Evolutionary conservation across 2,888 invertebrate genomes (phyloP), one percentile per base, ranked within the genome.

Genomic region (Caenorhabditis sp.): DNA sequence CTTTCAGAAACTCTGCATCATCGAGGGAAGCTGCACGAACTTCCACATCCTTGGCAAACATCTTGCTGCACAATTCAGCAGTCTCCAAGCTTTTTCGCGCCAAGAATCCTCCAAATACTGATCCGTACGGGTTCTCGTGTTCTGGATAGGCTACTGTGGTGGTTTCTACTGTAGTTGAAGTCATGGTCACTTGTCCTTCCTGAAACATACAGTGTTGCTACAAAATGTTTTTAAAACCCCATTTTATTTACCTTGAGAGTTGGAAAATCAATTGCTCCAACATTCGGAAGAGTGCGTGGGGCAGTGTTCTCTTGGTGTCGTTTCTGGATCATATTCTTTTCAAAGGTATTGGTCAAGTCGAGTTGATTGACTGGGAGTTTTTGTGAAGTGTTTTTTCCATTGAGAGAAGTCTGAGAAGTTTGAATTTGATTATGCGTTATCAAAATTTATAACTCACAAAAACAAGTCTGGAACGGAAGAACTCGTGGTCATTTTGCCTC

Each of bases 51-150:
- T 68, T 80, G 9, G 65, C 28, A 22, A 77, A 81, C 56, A 67
- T 51, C 22, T 71, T 70, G 9, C 78, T 78, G 22, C 72, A 74
- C 8, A 74, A 35, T 53, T 78, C 69, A 22, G 78, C 78, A 2
- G 74, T 74, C 32, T 82, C 82, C 2, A 82, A 24, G 8, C 69
- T 74, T 40, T 79, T 61, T 22, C 78, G 40, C 15, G 79, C 51
- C n/a, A 82, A 22, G 20, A 69, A 82, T 37, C 82, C 82, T 20
- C 82, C 78, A 53, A 79, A 82, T 11, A 77, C 82, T 6, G 69
- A 62, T 40, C 82, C 82, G 24, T 82, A 82, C 24, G 82, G 78
- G 44, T 79, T 82, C 37, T 82, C 72, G 55, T 81, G 68, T 28
- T 82, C 82, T 58, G 77, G 82, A 8, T 81, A 69, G 4, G 74